Evolutionary conservation across 2,113 vertebrate species (phyloP).

Genomic region (Leptocoma aspasia): DNA sequence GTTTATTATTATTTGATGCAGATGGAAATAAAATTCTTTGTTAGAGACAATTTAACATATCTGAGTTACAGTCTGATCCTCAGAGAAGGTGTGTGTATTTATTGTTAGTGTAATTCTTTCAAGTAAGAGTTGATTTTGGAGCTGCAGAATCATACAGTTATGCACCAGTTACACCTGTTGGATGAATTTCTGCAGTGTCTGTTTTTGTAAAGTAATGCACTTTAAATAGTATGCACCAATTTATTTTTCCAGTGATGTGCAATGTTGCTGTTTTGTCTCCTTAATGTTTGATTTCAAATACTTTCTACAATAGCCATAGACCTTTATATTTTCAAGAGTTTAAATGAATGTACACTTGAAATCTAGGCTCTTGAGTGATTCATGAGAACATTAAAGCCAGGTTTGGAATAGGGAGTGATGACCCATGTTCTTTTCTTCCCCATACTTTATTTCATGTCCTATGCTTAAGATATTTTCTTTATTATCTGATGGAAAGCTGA

Average conservation of each 20-base stretch:
- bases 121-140: neutral
- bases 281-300: neutral
- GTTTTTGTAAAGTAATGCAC: slow-evolving; percentile 41
- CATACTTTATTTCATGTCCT: neutral
- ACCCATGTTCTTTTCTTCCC: neutral
- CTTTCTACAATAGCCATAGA: slow-evolving; percentile 55
- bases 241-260: slow-evolving; percentile 24
- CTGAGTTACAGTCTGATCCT: neutral
- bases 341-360: slow-evolving; percentile 50
- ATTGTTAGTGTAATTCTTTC: slow-evolving; percentile 8
- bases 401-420: neutral
- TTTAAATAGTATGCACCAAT: slow-evolving; percentile 36
- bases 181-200: neutral
- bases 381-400: neutral
- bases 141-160: neutral
- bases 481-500: slow-evolving; percentile 11
- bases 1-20: neutral
- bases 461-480: neutral
- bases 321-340: slow-evolving; percentile 31
- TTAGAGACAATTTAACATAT: neutral
- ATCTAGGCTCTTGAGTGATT: slow-evolving; percentile 31
- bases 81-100: neutral
- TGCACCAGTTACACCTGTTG: neutral
- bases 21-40: neutral
- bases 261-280: slow-evolving; percentile 32